Evolutionary conservation across 2,797 vertebrate genomes (phyloP).

Genomic region (Enteromius paludinosus): DNA sequence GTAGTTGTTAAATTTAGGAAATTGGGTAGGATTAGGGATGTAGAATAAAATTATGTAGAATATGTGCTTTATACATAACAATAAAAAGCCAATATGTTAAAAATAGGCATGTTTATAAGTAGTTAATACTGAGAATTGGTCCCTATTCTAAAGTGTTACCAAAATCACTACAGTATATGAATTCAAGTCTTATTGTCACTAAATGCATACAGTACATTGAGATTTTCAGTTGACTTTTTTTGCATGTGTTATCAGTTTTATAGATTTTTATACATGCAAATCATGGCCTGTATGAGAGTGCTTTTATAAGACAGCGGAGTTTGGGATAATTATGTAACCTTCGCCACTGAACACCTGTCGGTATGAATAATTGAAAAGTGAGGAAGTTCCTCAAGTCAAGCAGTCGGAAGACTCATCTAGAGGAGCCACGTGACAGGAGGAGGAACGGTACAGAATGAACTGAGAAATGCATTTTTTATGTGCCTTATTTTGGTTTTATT

Average conservation of each 20-base stretch:
- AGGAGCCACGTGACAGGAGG: constrained; percentile 7
- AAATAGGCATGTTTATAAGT: no score
- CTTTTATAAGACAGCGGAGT: neutral
- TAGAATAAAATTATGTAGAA: no score
- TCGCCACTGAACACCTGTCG: neutral
- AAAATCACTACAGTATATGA: neutral
- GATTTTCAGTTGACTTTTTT: neutral
- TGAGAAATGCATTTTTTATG: constrained; percentile 25
- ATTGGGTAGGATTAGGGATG: no score
- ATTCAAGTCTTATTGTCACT: neutral
- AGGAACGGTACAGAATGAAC: neutral
- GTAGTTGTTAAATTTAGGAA: no score
- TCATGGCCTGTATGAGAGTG: neutral
- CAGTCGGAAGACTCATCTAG: neutral
- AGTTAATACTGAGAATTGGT: neutral
- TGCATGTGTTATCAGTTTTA: neutral
- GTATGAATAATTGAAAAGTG: constrained; percentile 31
- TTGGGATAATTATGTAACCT: neutral
- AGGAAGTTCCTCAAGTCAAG: constrained; percentile 13
- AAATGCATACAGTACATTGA: neutral
- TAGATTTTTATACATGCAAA: neutral
- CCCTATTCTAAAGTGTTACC: neutral
- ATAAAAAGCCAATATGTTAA: no score
- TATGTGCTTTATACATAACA: no score
- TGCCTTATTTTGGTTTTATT: constrained; percentile 42